A percentile compares a stretch with the other conserved stretches of the same genome.
Conservation (phyloP, 2,797 vertebrate genomes). For the Sardinella longiceps region DNA sequence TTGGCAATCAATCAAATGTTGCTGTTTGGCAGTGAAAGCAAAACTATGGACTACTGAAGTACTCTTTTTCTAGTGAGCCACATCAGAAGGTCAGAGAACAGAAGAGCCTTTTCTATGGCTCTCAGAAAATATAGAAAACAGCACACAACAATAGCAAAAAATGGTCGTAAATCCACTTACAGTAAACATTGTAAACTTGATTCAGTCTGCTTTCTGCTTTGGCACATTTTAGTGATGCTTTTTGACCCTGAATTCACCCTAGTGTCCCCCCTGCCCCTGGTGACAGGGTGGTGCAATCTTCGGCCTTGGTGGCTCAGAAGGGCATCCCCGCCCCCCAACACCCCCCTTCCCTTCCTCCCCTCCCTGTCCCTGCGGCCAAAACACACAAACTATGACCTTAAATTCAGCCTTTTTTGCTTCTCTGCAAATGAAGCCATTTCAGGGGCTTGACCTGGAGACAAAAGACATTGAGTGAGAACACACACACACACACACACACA, state of each 20-base stretch:
- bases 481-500: background rate
- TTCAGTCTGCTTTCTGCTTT: background rate
- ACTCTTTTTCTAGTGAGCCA: too few species aligned
- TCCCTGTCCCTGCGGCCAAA: background rate
- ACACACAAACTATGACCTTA: conserved; percentile 1
- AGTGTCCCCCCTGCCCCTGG: background rate
- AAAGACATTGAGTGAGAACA: background rate
- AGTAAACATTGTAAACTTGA: background rate
- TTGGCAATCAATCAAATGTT: too few species aligned
- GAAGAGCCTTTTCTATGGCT: background rate
- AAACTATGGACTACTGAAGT: too few species aligned
- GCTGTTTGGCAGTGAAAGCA: too few species aligned
- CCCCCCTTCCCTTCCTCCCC: background rate
- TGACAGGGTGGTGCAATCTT: background rate
- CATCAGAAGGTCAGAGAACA: background rate
- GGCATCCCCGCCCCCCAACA: background rate
- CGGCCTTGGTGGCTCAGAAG: background rate
- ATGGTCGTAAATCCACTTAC: too few species aligned
- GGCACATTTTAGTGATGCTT: background rate
- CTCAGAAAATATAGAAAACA: too few species aligned
- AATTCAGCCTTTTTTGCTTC: background rate
- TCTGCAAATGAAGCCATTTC: background rate
- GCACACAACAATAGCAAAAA: background rate
- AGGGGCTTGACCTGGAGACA: background rate
- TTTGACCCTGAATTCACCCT: background rate